Percentiles rank a stretch among this genome's conserved stretches.
Conservation (phyloP, 2,888 invertebrate species). For the Stenchaetothrips biformis region DNA sequence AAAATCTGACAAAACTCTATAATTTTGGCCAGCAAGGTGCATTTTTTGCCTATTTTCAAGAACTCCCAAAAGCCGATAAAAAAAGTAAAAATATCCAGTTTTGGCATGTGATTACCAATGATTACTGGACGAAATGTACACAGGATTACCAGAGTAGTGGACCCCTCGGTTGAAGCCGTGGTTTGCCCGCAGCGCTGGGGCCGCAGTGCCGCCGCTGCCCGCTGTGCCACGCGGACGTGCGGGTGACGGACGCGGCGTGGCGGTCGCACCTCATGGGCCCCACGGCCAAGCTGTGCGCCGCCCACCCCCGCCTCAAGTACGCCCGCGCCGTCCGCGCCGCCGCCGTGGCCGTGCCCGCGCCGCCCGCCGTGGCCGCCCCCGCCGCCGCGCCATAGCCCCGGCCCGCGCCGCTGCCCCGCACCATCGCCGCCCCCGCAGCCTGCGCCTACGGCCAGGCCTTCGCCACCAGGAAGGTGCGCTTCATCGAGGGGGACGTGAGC, state of each 20-base stretch:
- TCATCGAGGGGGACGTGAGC: constrained; percentile 34
- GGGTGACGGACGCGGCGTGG: constrained; percentile 75
- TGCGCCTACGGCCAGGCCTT: too few species aligned
- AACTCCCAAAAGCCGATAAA: too few species aligned
- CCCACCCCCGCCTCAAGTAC: constrained; percentile 31
- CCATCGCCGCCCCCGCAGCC: constrained; percentile 43
- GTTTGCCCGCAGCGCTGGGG: background rate
- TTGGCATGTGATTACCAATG: too few species aligned
- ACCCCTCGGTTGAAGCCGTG: background rate
- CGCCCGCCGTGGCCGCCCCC: background rate
- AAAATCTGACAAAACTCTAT: too few species aligned
- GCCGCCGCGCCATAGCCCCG: background rate
- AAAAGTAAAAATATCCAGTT: too few species aligned
- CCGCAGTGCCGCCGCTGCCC: constrained; percentile 60
- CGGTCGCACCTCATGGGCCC: constrained; percentile 65
- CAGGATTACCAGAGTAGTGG: too few species aligned
- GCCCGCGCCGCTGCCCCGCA: constrained; percentile 41
- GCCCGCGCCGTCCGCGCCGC: constrained; percentile 6
- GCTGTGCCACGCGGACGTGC: constrained; percentile 73
- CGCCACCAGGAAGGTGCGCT: constrained; percentile 1
- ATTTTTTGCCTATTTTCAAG: too few species aligned
- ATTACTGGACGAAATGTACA: too few species aligned
- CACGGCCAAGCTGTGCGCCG: constrained; percentile 37
- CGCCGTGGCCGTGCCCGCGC: background rate
- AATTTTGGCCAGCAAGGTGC: too few species aligned